phyloP scores from a whole-genome alignment of 2,113 vertebrate species.

The Tetrao urogallus region DNA sequence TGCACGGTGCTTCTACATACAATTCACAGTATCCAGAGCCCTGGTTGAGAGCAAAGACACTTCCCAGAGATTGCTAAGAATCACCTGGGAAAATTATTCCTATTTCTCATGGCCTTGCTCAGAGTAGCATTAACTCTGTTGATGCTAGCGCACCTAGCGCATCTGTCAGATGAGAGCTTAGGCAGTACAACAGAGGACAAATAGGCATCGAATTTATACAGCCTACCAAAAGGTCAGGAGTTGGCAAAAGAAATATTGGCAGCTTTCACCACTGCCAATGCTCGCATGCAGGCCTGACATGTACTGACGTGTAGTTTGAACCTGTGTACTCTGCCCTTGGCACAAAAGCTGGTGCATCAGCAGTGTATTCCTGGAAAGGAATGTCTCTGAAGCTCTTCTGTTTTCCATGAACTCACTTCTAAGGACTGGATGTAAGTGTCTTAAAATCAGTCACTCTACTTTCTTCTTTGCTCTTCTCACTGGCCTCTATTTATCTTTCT shows the following conservation, averaged over 20 bases:
- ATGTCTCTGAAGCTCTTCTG: background rate
- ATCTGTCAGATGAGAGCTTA: background rate
- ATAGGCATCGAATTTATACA: background rate
- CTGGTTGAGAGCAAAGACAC: background rate
- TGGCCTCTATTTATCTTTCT: background rate
- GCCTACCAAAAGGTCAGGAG: background rate
- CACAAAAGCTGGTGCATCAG: background rate
- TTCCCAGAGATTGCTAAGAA: background rate
- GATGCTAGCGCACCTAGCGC: background rate
- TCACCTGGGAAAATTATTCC: background rate
- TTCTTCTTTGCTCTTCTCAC: background rate
- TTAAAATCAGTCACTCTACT: background rate
- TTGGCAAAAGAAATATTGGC: background rate
- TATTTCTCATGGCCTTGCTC: background rate
- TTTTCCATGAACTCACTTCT: background rate
- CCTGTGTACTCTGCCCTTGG: background rate
- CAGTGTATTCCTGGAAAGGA: background rate
- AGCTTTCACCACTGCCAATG: background rate
- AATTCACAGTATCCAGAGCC: background rate
- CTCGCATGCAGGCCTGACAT: rapidly evolving
- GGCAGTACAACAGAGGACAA: background rate
- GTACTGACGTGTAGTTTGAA: background rate
- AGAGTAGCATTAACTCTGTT: background rate
- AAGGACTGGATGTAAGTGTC: background rate
- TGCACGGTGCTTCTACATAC: background rate